Evolutionary conservation across 2,113 vertebrate genomes (phyloP), one percentile per base, ranked within the genome.

Genomic region (Haliaeetus leucogaster): DNA sequence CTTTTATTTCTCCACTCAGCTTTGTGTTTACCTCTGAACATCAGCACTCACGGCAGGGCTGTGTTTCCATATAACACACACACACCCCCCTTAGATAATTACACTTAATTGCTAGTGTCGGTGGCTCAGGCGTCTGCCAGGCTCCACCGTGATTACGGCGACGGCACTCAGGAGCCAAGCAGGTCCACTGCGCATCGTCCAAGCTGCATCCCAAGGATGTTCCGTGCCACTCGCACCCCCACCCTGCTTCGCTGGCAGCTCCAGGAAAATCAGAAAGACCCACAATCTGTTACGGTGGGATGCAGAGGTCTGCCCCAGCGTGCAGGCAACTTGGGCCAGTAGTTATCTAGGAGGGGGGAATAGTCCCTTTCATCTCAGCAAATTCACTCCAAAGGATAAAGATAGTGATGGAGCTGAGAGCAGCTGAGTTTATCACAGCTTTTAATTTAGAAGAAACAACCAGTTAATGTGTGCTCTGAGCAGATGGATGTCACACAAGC

Each of bases 201-300:
- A 30, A 58, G 45, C 65, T 66, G 65, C 59, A 85, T 16, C 42
- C 45, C 0, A 1, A 78, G 50, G 61, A 42, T 58, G 36, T 55
- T 21, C 7, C 0, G 16, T 9, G 25, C 21, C 1, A 1, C 82
- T 82, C 0, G 0, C 3, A 3, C 4, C 30, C 30, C 7, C 0
- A 5, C 36, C n/a, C 81, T 23, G 25, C 30, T 82, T 36, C 1
- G 0, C 9, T 13, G 29, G 48, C 36, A 70, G 58, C 30, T 53
- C 67, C 40, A 29, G 55, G 20, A 76, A 47, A 71, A 59, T 7
- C 11, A 48, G 8, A 34, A 88, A 20, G 21, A 43, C 45, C 23
- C 58, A 8, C 0, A 4, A 15, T 12, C 30, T 62, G 22, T 32
- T 53, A 30, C 0, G 0, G 32, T 11, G 25, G 70, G 53, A 76